Evolutionary conservation across 2,113 vertebrate species (phyloP).

Genomic region (Otocyon megalotis): DNA sequence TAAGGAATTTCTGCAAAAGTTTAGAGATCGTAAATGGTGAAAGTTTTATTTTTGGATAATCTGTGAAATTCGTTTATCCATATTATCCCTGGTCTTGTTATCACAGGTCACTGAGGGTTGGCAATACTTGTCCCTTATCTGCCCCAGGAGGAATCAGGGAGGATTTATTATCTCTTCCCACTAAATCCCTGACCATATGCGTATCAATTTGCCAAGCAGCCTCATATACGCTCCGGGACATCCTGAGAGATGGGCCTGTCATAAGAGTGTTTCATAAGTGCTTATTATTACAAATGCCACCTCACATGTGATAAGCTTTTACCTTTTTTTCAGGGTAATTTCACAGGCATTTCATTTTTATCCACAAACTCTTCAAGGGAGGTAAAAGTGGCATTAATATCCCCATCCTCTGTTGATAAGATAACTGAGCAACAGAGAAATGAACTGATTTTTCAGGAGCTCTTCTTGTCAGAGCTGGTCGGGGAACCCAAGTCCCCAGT

Average conservation of each 20-base stretch:
- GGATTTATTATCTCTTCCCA: slow-evolving; percentile 71
- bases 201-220: slow-evolving; percentile 48
- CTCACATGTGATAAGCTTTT: slow-evolving; percentile 57
- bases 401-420: neutral
- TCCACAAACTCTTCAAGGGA: slow-evolving; percentile 37
- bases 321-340: slow-evolving; percentile 56
- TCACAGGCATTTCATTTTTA: slow-evolving; percentile 52
- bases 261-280: neutral
- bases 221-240: slow-evolving; percentile 29
- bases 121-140: slow-evolving; percentile 70
- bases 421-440: slow-evolving; percentile 59
- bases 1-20: slow-evolving; percentile 64
- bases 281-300: slow-evolving; percentile 21
- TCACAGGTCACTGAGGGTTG: slow-evolving; percentile 60
- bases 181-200: slow-evolving; percentile 59
- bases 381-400: slow-evolving; percentile 15
- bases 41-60: slow-evolving; percentile 68
- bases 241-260: slow-evolving; percentile 22
- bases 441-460: slow-evolving; percentile 10
- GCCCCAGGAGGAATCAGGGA: slow-evolving; percentile 25
- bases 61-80: slow-evolving; percentile 68
- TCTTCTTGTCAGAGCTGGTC: neutral
- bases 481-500: neutral
- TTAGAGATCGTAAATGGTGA: slow-evolving; percentile 48
- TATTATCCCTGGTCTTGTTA: slow-evolving; percentile 67